Base-by-base conservation (phyloP, 1,140 invertebrate species). In the Ganaspis sp. region DNA sequence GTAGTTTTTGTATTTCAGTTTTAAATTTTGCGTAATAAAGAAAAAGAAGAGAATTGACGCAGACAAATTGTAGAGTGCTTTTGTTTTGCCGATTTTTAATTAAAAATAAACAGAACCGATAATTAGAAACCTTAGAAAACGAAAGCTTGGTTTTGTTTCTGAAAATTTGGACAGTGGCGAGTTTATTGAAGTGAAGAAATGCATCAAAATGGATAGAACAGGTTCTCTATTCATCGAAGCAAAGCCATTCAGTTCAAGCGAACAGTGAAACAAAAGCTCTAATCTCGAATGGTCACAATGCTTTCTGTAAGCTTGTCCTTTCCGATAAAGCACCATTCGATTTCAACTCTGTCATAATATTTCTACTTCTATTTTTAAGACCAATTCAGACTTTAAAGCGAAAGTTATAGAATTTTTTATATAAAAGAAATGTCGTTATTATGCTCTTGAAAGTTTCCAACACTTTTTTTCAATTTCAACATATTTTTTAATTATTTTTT, bases 251-350 rank as follows among this genome's bases (percentile, higher is more conserved):
- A 78, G 70, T 74, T 77, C 53, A 78, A 73, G 74, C 76, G 45
- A 84, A 73, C 76, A 64, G 58, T 76, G 73, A 79, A 84, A 84
- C 82, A 84, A 84, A 83, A 54, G 79, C 72, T 83, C 75, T 83
- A 84, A 84, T 84, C 81, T 83, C 79, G 76, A 26, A 70, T 72
- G 34, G 79, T 81, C 79, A 79, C 82, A 81, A 84, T 83, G 75
- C 81, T 73, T 73, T 54, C 77, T 69, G 69, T 76, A 49, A 70
- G 70, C 76, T 70, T 84, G 81, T 81, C 79, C 81, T 81, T 69
- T 54, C 70, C 49, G 82, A 84, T 84, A 84, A 84, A 79, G 49
- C 70, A 72, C 21, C 42, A 29, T 54, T 76, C 49, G 34, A 75
- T 42, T 45, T 71, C 70, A 42, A 42, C 17, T 49, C 37, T 12